Conservation (phyloP, 2,113 vertebrate species). For the Pelodiscus sinensis region DNA sequence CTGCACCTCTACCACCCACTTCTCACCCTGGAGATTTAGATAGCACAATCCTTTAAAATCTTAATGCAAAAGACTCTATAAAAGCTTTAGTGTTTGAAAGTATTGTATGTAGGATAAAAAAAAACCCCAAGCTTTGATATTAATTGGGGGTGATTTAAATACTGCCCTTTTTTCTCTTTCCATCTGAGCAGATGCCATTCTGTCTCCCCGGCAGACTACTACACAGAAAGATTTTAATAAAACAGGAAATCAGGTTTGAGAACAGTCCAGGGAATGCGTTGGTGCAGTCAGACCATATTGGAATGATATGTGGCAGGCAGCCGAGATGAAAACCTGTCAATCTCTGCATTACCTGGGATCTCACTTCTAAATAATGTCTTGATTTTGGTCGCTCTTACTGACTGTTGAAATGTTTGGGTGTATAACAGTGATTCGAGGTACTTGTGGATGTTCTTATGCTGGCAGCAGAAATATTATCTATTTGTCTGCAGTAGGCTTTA, state of each 20-base stretch:
- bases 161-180: background rate
- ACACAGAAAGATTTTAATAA: background rate
- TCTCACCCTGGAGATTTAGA: background rate
- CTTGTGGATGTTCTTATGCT: background rate
- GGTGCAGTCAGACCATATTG: background rate
- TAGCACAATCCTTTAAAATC: background rate
- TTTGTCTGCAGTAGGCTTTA: background rate
- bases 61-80: background rate
- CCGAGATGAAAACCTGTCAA: conserved; percentile 27
- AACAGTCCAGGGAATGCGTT: background rate
- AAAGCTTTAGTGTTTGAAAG: background rate
- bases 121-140: background rate
- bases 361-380: background rate
- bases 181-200: background rate
- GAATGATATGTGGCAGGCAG: background rate
- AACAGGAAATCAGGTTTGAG: background rate
- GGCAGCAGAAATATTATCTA: background rate
- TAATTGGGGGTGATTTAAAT: background rate
- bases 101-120: background rate
- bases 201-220: background rate
- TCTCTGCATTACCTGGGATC: background rate
- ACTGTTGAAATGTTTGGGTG: background rate
- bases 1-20: background rate
- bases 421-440: background rate
- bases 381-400: conserved; percentile 26